phyloP scores from a whole-genome alignment of 2,888 invertebrate species.

The Hetaerina titia region DNA sequence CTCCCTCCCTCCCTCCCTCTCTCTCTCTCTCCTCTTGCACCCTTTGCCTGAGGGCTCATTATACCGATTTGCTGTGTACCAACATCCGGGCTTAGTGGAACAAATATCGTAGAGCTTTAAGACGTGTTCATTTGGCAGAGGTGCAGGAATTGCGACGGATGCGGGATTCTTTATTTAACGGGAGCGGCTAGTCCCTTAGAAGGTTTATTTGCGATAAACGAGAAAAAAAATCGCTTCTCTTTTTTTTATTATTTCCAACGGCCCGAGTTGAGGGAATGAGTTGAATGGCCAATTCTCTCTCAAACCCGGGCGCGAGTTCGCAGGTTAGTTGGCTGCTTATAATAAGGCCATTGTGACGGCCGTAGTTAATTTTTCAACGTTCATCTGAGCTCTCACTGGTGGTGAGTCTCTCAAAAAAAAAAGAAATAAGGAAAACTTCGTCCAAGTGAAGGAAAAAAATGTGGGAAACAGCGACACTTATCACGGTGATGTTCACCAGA shows the following conservation, averaged over 20 bases:
- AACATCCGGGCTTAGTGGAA: not conserved
- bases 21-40: not conserved
- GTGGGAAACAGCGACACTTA: not conserved
- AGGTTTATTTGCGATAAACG: not conserved
- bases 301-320: not conserved
- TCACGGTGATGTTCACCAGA: not conserved
- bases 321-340: slow-evolving; percentile 24
- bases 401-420: not conserved
- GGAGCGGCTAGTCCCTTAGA: not conserved
- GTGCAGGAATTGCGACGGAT: not conserved
- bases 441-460: not conserved
- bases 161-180: not conserved
- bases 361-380: slow-evolving; percentile 11
- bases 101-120: not conserved
- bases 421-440: not conserved
- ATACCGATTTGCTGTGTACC: not conserved
- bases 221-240: not conserved
- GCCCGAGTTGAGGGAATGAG: not conserved
- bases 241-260: not conserved
- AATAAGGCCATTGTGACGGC: slow-evolving; percentile 8
- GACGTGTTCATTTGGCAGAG: slow-evolving; percentile 2
- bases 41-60: not conserved
- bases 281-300: not conserved
- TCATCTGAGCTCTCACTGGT: not conserved
- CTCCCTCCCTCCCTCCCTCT: not conserved